Evolutionary conservation across 1,140 invertebrate genomes (phyloP), one percentile per base, ranked within the genome.

Genomic region (Listronotus bonariensis): DNA sequence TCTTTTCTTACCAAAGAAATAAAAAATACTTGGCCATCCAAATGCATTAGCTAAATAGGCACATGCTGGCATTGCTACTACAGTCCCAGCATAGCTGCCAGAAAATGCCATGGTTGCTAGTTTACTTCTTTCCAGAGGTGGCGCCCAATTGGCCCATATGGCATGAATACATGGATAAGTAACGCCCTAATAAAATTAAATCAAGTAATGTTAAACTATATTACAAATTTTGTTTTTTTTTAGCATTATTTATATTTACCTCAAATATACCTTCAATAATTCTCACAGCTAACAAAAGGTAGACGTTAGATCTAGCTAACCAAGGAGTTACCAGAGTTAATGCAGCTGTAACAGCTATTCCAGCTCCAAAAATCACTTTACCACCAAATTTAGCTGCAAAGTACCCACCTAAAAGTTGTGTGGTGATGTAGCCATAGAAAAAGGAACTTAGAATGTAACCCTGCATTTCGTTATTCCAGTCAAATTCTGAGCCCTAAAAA

Each of bases 121-220:
- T 12, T 88, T 84, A 6, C 88, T 91, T 31, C 92, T 84, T 78
- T 96, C 93, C 15, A 87, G 73, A 0, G 89, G 87, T 18, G 93
- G 94, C 10, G 92, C 89, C 93, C 94, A 96, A 58, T 88, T 86
- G 0, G 90, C 84, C 91, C 93, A 93, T 15, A 95, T 86, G 9
- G 90, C 89, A 77, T 95, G 92, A 57, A 95, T 95, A 67, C 91
- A 89, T 4, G 93, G 93, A 79, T 93, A 96, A 0, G 92, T 93
- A 0, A 96, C 92, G 40, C 93, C 93, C 91, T 93, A 74, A n/a
- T n/a, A n/a, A n/a, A n/a, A n/a, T n/a, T n/a, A n/a, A n/a, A n/a
- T n/a, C n/a, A n/a, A n/a, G n/a, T n/a, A n/a, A n/a, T n/a, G n/a
- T n/a, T n/a, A n/a, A n/a, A n/a, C n/a, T n/a, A n/a, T n/a, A n/a